Evolutionary conservation across 1,140 invertebrate species (phyloP), one percentile per base, ranked within the genome.

Genomic region (Hycleus phaleratus): DNA sequence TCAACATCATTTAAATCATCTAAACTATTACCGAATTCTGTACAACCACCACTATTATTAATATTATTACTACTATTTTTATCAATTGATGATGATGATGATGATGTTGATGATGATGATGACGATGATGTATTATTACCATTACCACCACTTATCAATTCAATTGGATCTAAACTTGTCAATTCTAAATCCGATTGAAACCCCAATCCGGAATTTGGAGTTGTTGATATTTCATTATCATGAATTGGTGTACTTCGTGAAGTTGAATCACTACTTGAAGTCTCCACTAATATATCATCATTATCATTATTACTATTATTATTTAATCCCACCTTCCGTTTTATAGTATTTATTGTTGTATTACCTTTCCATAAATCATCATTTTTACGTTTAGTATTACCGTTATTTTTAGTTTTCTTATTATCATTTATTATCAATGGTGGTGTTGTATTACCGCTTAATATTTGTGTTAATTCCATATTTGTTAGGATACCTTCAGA

Each of bases 201-300:
- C 67, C 81, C 80, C 26, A 80, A 77, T 12, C 79, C 79, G 0
- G 82, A 85, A 3, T 81, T 81, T 44, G 72, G 83, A 1, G 18
- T 18, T 0, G 78, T 79, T 1, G 73, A 73, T 32, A 76, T 64
- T 61, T 78, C 68, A 70, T 69, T 70, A 38, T 73, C 71, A 58
- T 76, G 81, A n/a, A 69, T 80, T 61, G 75, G 83, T 66, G 74
- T 82, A 58, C 74, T 85, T 60, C 70, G 72, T 61, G 76, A 83
- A 60, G 73, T 85, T 48, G 77, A 85, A 74, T 83, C 81, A 5
- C 83, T 83, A 59, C 85, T 86, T 1, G 84, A 85, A 3, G 82
- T 82, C 49, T 85, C 84, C 12, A 71, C 60, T 26, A 81, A 38
- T 3, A 81, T 49, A 18, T 81, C 79, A 44, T 81, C 77, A 47